phyloP scores from a whole-genome alignment of 1,140 invertebrate genomes.

The Megalonaias nervosa region DNA sequence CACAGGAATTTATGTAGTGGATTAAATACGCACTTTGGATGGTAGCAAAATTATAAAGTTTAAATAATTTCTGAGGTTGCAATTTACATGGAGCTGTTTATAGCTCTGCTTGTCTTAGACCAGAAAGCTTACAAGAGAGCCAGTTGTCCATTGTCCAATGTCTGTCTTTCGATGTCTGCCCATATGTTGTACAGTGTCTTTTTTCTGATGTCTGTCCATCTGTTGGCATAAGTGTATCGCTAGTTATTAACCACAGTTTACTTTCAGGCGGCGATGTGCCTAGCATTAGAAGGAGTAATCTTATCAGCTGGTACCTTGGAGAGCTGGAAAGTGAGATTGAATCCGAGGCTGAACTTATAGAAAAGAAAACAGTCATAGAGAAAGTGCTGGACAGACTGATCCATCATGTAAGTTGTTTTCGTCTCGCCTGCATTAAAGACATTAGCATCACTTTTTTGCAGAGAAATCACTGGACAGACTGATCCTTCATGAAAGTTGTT shows the following conservation, averaged over 20 bases:
- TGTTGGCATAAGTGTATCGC: not conserved
- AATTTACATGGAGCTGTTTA: too few relatives aligned
- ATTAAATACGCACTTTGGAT: too few relatives aligned
- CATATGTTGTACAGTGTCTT: too few relatives aligned
- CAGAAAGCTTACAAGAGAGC: too few relatives aligned
- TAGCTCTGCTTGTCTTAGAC: too few relatives aligned
- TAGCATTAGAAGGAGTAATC: constrained; percentile 85
- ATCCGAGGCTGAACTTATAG: constrained; percentile 90
- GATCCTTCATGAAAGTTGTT: constrained; percentile 85
- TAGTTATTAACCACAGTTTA: not conserved
- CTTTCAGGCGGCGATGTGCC: constrained; percentile 64
- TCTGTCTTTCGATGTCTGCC: not conserved
- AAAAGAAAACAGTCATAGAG: constrained; percentile 92
- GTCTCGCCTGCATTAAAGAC: too few relatives aligned
- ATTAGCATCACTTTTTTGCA: not conserved
- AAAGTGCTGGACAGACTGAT: constrained; percentile 96
- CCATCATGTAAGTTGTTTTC: constrained; percentile 81
- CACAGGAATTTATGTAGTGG: too few relatives aligned
- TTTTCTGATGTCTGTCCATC: not conserved
- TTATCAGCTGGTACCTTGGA: constrained; percentile 96
- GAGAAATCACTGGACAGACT: constrained; percentile 97
- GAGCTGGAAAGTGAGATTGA: constrained; percentile 91
- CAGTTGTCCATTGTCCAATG: not conserved
- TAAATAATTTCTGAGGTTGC: too few relatives aligned
- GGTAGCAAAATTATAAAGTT: too few relatives aligned